Conservation (phyloP, 2,113 vertebrate species). For the Peromyscus polionotus region DNA sequence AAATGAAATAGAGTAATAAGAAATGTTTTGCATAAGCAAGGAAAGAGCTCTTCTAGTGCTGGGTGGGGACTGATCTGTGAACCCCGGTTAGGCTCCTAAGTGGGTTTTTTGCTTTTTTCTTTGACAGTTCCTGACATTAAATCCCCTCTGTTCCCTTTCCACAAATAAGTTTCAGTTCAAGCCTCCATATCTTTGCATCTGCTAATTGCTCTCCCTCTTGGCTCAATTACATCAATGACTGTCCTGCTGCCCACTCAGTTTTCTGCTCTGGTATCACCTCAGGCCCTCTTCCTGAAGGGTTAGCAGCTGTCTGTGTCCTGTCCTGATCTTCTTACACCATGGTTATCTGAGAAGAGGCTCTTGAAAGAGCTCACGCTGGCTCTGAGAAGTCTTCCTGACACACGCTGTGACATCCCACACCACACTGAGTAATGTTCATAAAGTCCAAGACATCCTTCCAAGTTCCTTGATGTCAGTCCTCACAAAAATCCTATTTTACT, state of each 20-base stretch:
- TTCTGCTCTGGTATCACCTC: background rate
- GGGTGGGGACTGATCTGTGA: background rate
- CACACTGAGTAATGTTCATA: background rate
- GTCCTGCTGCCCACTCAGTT: background rate
- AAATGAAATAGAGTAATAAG: background rate
- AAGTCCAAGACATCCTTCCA: background rate
- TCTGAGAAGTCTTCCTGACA: accelerated
- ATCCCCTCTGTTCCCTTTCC: background rate
- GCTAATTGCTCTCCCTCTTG: background rate
- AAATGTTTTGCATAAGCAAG: background rate
- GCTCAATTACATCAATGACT: background rate
- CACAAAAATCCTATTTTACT: background rate
- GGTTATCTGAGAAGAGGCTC: background rate
- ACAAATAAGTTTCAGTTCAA: background rate
- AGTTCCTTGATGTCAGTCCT: background rate
- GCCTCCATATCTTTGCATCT: background rate
- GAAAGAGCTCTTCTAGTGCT: background rate
- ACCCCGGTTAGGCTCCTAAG: background rate
- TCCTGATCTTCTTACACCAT: background rate
- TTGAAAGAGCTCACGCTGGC: background rate
- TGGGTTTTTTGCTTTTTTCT: background rate
- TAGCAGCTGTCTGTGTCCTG: background rate
- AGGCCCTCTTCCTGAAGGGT: background rate
- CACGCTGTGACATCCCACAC: accelerated
- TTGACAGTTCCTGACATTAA: background rate